These are phyloP conservation scores for Pristiophorus japonicus DNA, from an alignment of 2,113 vertebrate genomes.

Conservation along the genomic window DNA sequence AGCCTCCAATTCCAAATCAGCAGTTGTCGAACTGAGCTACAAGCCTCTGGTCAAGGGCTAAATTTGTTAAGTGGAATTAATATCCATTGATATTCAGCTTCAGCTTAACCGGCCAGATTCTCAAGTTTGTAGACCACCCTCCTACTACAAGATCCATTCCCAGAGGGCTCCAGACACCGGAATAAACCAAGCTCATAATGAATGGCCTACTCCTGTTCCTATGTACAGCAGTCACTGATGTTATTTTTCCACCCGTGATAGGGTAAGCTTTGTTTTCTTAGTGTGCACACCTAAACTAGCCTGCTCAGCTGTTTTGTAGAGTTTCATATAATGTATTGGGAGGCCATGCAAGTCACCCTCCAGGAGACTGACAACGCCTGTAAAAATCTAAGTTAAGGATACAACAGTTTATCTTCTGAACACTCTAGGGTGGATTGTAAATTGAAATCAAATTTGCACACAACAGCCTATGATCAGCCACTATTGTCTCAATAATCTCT, in stretches of 20 bases:
- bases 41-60: not conserved
- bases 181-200: not conserved
- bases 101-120: not conserved
- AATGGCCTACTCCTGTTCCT: not conserved
- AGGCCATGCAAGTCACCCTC: not conserved
- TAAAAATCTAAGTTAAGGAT: not conserved
- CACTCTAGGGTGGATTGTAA: not conserved
- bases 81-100: not conserved
- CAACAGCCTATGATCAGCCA: not conserved
- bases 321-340: not conserved
- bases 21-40: not conserved
- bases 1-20: not conserved
- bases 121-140: not conserved
- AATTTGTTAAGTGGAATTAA: not conserved
- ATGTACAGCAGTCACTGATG: not conserved
- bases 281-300: not conserved
- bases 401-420: not conserved
- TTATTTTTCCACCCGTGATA: not conserved
- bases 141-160: not conserved
- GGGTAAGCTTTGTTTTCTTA: not conserved
- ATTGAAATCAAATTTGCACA: slow-evolving; percentile 4
- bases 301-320: not conserved
- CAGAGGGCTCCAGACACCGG: not conserved
- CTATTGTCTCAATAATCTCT: not conserved
- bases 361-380: not conserved